Evolutionary conservation across 1,140 invertebrate genomes (phyloP), one percentile per base, ranked within the genome.

Genomic region (Drosophila parabipectinata): DNA sequence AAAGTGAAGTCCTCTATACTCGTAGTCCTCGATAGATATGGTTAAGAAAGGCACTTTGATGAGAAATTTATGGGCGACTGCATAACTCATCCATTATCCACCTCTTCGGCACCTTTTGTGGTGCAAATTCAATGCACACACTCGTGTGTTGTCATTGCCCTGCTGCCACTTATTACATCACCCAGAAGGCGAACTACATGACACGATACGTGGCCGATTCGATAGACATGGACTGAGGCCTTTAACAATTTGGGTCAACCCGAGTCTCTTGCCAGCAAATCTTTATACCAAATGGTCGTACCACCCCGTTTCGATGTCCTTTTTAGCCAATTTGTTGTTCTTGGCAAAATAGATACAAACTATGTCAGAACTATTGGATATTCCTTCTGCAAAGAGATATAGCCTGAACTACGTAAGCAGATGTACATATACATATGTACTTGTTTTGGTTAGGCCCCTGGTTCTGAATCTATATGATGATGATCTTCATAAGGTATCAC

Each of bases 111-210:
- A 5, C n/a, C n/a, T 24, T 34, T 21, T 41, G 34, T 55, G 24
- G 37, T 45, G 64, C 64, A 85, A 77, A 81, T 81, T 85, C 73
- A 85, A 81, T 85, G 82, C 69, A 57, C 69, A 57, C 77, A 80
- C 60, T 14, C 39, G 85, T 63, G 79, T 84, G 80, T 85, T 21
- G 21, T 21, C 3, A 28, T 4, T 28, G 6, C 6, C 5, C 26
- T 7, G 6, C 64, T 81, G 52, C 79, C 78, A 72, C 66, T 87
- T 87, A 82, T 85, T 85, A 87, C 82, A 85, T 87, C 21, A 21
- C 34, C 66, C 24, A 57, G 41, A 44, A 59, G 53, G 50, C 41
- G 10, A 55, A 57, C 54, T n/a, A 41, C 14, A 44, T 44, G 28
- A 66, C 57, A 68, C 63, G 54, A 64, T 64, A 60, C 57, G 58